A percentile compares a stretch with the other conserved stretches of the same genome.
Conservation (phyloP, 2,797 vertebrate genomes). For the Chanos chanos region DNA sequence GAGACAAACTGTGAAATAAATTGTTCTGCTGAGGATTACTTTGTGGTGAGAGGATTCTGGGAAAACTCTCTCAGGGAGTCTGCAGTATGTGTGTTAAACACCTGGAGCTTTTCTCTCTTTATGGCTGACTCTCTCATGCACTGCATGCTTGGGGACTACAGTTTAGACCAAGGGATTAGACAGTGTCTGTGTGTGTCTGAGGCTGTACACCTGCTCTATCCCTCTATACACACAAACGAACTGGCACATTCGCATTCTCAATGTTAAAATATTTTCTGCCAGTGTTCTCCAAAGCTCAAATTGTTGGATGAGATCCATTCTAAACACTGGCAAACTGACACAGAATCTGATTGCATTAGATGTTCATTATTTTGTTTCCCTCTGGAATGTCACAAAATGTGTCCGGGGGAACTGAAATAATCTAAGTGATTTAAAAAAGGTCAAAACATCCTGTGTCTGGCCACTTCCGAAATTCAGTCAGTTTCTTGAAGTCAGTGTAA, state of each 20-base stretch:
- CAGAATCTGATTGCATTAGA: slow-evolving; percentile 14
- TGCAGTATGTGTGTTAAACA: no score
- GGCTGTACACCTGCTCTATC: slow-evolving; percentile 64
- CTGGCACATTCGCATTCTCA: slow-evolving; percentile 17
- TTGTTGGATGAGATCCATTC: slow-evolving; percentile 59
- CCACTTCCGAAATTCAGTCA: no score
- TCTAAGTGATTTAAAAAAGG: no score
- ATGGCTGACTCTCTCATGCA: slow-evolving; percentile 26
- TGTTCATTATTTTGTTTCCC: slow-evolving; percentile 30
- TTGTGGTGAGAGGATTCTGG: no score
- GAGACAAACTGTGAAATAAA: no score
- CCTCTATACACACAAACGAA: slow-evolving; percentile 32
- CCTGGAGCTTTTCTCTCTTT: slow-evolving; percentile 26
- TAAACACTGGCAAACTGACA: slow-evolving; percentile 48
- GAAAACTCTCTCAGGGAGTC: no score
- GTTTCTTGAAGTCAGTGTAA: no score
- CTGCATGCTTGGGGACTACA: slow-evolving; percentile 31
- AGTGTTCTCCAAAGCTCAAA: slow-evolving; percentile 38
- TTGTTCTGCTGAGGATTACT: no score
- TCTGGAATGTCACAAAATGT: slow-evolving; percentile 36
- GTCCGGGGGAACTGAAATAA: no score
- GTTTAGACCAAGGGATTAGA: slow-evolving; percentile 54
- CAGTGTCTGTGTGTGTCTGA: slow-evolving; percentile 55
- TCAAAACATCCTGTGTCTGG: no score
- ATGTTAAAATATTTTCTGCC: slow-evolving; percentile 34